Evolutionary conservation across 2,888 invertebrate species (phyloP).

Genomic region (Ormyrus nitidulus): DNA sequence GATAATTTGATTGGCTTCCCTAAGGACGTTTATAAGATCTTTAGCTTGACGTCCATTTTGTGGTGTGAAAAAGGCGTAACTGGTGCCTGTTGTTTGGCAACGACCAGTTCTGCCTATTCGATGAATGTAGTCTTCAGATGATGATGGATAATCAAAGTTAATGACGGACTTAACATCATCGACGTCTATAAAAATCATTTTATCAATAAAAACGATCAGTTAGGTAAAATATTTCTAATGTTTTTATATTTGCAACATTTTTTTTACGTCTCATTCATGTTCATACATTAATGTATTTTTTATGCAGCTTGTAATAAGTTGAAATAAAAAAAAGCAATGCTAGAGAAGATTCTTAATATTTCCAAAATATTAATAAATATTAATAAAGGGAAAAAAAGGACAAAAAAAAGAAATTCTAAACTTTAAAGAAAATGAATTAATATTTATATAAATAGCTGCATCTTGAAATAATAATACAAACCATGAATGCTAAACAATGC

Average conservation of each 20-base stretch:
- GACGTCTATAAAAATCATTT: conserved; percentile 83
- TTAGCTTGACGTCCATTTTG: conserved; percentile 91
- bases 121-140: conserved; percentile 96
- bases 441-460: conserved; percentile 65
- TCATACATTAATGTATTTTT: conserved; percentile 49
- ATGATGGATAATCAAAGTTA: conserved; percentile 97
- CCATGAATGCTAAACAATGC: conserved; percentile 73
- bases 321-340: conserved; percentile 1
- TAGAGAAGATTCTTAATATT: too few species aligned
- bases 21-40: conserved; percentile 91
- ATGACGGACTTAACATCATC: conserved; percentile 97
- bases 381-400: conserved; percentile 10
- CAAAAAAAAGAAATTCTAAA: neutral
- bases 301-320: conserved; percentile 48
- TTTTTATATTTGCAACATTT: conserved; percentile 4
- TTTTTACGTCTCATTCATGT: conserved; percentile 52
- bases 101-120: conserved; percentile 96
- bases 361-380: conserved; percentile 28
- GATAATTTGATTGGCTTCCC: conserved; percentile 90
- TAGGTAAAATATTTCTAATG: too few species aligned
- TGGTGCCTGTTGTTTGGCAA: conserved; percentile 90
- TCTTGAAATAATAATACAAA: conserved; percentile 74
- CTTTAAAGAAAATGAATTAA: conserved; percentile 34
- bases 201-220: conserved; percentile 22
- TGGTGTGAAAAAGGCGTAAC: conserved; percentile 96